These are phyloP conservation scores for Diabrotica undecimpunctata DNA, from an alignment of 1,140 invertebrate species.

Conservation along the genomic window DNA sequence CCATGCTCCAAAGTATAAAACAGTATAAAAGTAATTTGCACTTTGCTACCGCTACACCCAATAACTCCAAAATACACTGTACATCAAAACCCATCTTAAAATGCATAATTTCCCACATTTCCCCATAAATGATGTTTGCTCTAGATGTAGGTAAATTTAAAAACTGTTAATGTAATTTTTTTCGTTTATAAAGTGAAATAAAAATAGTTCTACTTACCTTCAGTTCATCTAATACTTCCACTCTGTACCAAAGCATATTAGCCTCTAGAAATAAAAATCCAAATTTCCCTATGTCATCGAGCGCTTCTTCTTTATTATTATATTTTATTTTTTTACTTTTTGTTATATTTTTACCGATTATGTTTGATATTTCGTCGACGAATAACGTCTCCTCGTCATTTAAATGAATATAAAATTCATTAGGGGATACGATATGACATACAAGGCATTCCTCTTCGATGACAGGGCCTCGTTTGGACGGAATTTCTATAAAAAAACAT, in stretches of 20 bases:
- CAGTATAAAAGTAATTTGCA: no score
- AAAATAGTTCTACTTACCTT: not conserved
- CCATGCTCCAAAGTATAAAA: no score
- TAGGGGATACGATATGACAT: conserved; percentile 13
- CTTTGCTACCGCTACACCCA: no score
- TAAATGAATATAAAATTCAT: conserved; percentile 23
- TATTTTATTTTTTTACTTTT: not conserved
- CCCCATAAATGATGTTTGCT: no score
- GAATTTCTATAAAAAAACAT: not conserved
- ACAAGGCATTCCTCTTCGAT: conserved; percentile 11
- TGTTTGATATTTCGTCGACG: conserved; percentile 5
- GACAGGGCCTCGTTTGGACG: conserved; percentile 4
- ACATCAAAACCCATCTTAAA: no score
- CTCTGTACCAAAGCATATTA: conserved; percentile 15
- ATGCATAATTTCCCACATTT: no score
- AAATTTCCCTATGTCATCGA: conserved; percentile 6
- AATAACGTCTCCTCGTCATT: conserved; percentile 10
- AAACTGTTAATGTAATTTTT: no score
- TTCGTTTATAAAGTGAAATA: not conserved
- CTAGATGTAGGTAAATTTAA: no score
- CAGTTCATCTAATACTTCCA: conserved; percentile 10
- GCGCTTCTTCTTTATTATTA: conserved; percentile 14
- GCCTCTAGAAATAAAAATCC: conserved; percentile 5
- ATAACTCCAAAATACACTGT: no score
- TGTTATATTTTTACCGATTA: not conserved